Percentiles rank a stretch among this genome's conserved stretches.
Conservation (phyloP, 2,888 invertebrate genomes). For the Hydriomena furcata region DNA sequence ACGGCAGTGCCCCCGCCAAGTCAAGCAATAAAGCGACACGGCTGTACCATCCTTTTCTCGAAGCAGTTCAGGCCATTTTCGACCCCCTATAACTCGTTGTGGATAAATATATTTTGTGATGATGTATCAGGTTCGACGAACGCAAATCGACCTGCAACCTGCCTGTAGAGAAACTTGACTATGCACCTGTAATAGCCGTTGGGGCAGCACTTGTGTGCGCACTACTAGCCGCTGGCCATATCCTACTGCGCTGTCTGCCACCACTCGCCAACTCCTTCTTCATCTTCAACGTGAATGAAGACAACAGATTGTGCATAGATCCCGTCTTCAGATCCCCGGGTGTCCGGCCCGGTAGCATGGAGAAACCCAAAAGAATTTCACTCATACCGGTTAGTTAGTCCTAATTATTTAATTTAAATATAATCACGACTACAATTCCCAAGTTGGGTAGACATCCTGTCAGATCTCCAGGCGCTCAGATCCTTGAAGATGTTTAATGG, state of each 20-base stretch:
- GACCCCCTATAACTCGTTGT: too few species aligned
- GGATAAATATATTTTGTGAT: too few species aligned
- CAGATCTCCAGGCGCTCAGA: too few species aligned
- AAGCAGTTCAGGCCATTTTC: too few species aligned
- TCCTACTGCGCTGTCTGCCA: conserved; percentile 59
- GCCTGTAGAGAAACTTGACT: conserved; percentile 45
- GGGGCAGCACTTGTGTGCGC: conserved; percentile 44
- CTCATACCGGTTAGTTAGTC: conserved; percentile 56
- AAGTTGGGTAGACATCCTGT: too few species aligned
- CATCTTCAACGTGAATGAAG: conserved; percentile 73
- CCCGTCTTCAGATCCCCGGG: conserved; percentile 43
- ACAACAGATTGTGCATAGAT: conserved; percentile 67
- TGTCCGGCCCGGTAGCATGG: conserved; percentile 30
- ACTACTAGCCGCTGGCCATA: conserved; percentile 54
- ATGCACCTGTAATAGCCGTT: conserved; percentile 50
- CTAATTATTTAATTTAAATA: neutral
- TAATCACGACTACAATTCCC: too few species aligned
- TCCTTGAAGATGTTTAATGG: too few species aligned
- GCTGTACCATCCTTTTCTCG: too few species aligned
- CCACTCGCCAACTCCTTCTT: conserved; percentile 66
- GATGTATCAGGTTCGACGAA: conserved; percentile 52
- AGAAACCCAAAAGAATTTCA: conserved; percentile 45
- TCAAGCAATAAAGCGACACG: too few species aligned
- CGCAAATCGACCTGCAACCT: conserved; percentile 47
- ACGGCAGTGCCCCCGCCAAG: too few species aligned